Base-by-base conservation (phyloP, 92 coral and sea anemone genomes). In the Paragorgia papillata region DNA sequence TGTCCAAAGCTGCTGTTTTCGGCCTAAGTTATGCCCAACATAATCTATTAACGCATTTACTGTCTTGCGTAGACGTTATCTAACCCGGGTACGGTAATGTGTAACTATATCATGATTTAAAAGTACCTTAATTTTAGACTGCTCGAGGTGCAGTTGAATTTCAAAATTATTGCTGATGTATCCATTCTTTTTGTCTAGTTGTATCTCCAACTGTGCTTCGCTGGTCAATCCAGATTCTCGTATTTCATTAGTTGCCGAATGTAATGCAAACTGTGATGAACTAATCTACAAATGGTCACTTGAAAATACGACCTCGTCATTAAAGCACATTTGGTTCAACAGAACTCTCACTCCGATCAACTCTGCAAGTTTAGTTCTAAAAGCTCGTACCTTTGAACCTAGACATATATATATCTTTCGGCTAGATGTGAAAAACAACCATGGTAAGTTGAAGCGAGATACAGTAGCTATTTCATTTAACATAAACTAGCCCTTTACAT, bases 381-480 rank as follows among this genome's bases (percentile, higher is more conserved):
- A 54, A 20, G 73, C 69, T 34, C 62, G 59, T 4, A 60, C 80
- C 15, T 65, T 85, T 32, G 7, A 43, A 18, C 43, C 25, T 17
- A 75, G 80, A 33, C 22, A 57, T 20, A 67, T 26, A 14, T 85
- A 85, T 60, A 43, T 74, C 22, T 75, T 85, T 18, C 80, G 64
- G 51, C 82, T 85, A 9, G 1, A 54, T 10, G 89, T 79, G 22
- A 74, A 39, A 7, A 76, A 75, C 62, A 65, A 74, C 9, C 43
- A 70, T 51, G 85, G 89, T 80, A 79, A 12, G 77, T 67, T 33
- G 28, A 20, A 22, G 49, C 19, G 43, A 4, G 43, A 4, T 5
- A 12, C 5, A 37, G 12, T 37, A 37, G 12, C n/a, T n/a, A n/a
- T n/a, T n/a, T n/a, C n/a, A n/a, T n/a, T n/a, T n/a, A n/a, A n/a